Percentiles rank a stretch among this genome's conserved stretches.
These are phyloP conservation scores for Hemitrygon akajei DNA, from an alignment of 2,797 vertebrate genomes.

Conservation along the genomic window DNA sequence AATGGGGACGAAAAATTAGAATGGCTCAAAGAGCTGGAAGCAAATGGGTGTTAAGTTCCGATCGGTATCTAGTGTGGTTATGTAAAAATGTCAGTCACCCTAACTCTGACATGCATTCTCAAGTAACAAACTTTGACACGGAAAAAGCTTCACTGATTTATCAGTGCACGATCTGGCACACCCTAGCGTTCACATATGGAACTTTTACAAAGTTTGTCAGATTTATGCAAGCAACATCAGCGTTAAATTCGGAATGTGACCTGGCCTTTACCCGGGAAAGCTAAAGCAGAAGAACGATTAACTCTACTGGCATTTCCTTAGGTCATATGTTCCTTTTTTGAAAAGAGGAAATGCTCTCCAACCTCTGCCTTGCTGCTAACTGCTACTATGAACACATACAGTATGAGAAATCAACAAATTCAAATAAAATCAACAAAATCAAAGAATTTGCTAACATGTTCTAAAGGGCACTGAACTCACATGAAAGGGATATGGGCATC, in stretches of 20 bases:
- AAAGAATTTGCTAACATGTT: background rate
- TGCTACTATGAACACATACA: background rate
- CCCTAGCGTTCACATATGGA: slow-evolving; percentile 60
- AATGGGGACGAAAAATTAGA: too few species aligned
- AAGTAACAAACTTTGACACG: background rate
- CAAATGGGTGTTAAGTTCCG: background rate
- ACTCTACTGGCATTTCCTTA: background rate
- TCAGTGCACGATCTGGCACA: slow-evolving; percentile 61
- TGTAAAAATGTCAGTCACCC: background rate
- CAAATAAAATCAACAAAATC: background rate
- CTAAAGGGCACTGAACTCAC: background rate
- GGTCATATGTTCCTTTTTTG: background rate
- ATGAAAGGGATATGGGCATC: background rate
- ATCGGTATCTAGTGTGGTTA: background rate
- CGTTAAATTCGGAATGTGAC: slow-evolving; percentile 71
- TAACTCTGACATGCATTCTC: background rate
- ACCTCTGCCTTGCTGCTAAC: background rate
- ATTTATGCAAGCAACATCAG: slow-evolving; percentile 52
- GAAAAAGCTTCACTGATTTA: slow-evolving; percentile 22
- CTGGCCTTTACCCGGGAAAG: slow-evolving; percentile 51
- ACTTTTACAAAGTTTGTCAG: slow-evolving; percentile 50
- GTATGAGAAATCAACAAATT: background rate
- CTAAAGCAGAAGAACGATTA: slow-evolving; percentile 21
- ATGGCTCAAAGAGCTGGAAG: background rate
- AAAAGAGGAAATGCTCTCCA: slow-evolving; percentile 20